Conservation (phyloP, 2,797 vertebrate genomes). For the Macrochelys suwanniensis region DNA sequence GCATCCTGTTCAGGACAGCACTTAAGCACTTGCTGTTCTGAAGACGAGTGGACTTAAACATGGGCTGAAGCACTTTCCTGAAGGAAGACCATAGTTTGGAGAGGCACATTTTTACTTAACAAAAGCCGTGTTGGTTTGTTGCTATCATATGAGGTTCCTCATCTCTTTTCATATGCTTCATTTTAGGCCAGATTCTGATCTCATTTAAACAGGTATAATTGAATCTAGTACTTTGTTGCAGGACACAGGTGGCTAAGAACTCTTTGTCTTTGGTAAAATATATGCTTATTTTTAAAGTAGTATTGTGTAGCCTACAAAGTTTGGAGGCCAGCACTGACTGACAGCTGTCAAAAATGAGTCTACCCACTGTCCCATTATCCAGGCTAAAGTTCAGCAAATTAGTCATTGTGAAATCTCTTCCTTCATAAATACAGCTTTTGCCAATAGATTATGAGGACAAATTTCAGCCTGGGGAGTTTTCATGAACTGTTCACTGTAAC, state of each 20-base stretch:
- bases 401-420: background rate
- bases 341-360: background rate
- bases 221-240: background rate
- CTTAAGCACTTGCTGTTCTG: background rate
- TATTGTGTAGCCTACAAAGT: background rate
- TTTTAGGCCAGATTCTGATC: background rate
- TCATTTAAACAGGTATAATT: background rate
- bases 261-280: background rate
- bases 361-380: background rate
- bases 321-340: background rate
- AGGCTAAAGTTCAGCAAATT: background rate
- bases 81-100: background rate
- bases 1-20: background rate
- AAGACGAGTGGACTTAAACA: background rate
- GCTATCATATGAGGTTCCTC: background rate
- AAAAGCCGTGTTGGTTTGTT: background rate
- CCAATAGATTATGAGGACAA: background rate
- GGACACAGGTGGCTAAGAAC: background rate
- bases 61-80: background rate
- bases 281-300: background rate
- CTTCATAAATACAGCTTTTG: background rate
- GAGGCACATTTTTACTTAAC: background rate
- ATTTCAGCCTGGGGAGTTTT: background rate
- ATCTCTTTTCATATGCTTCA: background rate
- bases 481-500: background rate